phyloP scores from a whole-genome alignment of 2,797 vertebrate species.

The Eulemur albifrons region DNA sequence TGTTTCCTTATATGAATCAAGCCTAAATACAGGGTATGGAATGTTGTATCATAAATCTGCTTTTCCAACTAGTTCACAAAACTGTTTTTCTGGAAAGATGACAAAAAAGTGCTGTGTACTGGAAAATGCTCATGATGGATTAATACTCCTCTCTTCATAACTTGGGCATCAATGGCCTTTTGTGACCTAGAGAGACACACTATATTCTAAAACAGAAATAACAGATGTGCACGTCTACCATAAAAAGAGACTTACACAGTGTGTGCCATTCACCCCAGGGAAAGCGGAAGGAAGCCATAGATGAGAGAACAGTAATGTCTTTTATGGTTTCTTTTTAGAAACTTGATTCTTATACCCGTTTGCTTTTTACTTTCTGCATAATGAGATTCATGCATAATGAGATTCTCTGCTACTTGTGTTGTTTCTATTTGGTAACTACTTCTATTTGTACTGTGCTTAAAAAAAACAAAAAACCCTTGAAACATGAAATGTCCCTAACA shows the following conservation, averaged over 20 bases:
- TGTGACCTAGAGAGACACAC: background rate
- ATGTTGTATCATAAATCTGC: conserved; percentile 11
- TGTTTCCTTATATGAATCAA: conserved; percentile 26
- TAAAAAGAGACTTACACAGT: conserved; percentile 50
- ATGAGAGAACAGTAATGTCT: conserved; percentile 49
- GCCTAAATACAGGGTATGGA: background rate
- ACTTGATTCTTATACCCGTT: conserved; percentile 49
- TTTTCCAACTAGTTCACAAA: conserved; percentile 39
- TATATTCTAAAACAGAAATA: conserved; percentile 49
- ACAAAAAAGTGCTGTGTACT: background rate
- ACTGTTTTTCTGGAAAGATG: conserved; percentile 19
- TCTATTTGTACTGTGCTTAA: conserved; percentile 45
- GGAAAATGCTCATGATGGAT: conserved; percentile 18
- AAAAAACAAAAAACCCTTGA: background rate
- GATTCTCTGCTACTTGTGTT: conserved; percentile 35
- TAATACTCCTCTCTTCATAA: conserved; percentile 49
- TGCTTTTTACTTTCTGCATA: conserved; percentile 33
- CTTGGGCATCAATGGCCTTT: conserved; percentile 48
- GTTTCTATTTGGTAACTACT: conserved; percentile 45
- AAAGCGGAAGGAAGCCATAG: conserved; percentile 44
- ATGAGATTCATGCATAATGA: conserved; percentile 46
- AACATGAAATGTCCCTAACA: conserved; percentile 19
- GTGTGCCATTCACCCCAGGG: conserved; percentile 30
- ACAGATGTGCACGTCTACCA: conserved; percentile 36
- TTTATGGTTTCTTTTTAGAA: conserved; percentile 58